These are phyloP conservation scores for Saxicola maurus DNA, from an alignment of 2,797 vertebrate species.

Conservation along the genomic window DNA sequence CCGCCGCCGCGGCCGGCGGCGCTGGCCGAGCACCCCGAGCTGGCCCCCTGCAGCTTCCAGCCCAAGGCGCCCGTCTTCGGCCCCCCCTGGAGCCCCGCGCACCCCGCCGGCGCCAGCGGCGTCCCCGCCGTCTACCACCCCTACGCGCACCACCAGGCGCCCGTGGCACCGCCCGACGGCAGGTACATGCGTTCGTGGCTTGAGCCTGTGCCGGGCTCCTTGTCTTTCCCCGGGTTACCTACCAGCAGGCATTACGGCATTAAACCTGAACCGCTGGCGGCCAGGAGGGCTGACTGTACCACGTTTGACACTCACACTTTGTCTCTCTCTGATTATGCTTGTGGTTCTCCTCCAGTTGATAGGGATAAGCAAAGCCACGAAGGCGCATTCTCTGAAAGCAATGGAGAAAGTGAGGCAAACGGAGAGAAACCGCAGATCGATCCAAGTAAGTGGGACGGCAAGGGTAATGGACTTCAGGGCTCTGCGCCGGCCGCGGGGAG, in stretches of 20 bases:
- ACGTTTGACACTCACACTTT: constrained; percentile 89
- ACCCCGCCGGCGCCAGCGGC: constrained; percentile 78
- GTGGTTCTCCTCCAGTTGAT: constrained; percentile 83
- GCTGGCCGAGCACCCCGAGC: constrained; percentile 89
- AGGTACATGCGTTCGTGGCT: constrained; percentile 96
- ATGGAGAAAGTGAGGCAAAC: constrained; percentile 78
- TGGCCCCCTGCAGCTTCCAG: constrained; percentile 89
- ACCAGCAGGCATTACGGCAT: constrained; percentile 91
- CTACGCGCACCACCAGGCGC: constrained; percentile 85
- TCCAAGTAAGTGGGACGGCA: constrained; percentile 83
- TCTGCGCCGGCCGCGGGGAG: constrained; percentile 30
- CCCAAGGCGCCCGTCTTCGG: constrained; percentile 90
- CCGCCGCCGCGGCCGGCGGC: constrained; percentile 81
- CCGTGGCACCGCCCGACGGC: constrained; percentile 86
- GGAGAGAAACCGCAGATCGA: constrained; percentile 81
- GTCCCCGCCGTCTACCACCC: constrained; percentile 84
- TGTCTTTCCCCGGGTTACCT: constrained; percentile 92
- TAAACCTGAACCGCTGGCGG: constrained; percentile 89
- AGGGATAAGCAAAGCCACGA: constrained; percentile 85
- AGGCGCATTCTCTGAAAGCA: constrained; percentile 77
- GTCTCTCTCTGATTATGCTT: constrained; percentile 89
- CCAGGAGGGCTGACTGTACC: constrained; percentile 88
- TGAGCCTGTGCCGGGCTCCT: constrained; percentile 85
- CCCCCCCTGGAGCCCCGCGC: constrained; percentile 88
- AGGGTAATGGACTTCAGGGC: constrained; percentile 1